Evolutionary conservation across 2,888 invertebrate species (phyloP).

Genomic region (Apomyelois bistriatella): DNA sequence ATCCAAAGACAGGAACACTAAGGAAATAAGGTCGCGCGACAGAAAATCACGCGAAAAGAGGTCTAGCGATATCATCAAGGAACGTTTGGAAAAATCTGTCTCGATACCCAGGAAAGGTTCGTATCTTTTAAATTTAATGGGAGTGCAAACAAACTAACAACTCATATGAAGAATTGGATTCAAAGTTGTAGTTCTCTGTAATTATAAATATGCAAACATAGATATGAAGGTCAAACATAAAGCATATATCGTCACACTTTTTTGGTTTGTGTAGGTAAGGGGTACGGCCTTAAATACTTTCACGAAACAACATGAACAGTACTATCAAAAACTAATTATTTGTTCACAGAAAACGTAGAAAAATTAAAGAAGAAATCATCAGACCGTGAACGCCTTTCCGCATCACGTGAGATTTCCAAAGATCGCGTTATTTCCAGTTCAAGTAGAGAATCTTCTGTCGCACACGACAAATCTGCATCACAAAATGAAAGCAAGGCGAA

Average conservation of each 20-base stretch:
- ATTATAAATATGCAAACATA: too few relatives aligned
- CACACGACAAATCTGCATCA: constrained; percentile 52
- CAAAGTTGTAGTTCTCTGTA: too few relatives aligned
- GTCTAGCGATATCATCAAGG: constrained; percentile 69
- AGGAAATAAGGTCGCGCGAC: constrained; percentile 65
- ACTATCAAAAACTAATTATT: neutral
- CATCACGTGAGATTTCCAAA: constrained; percentile 51
- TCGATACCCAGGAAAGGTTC: constrained; percentile 71
- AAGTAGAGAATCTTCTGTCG: constrained; percentile 70
- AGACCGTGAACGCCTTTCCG: constrained; percentile 59
- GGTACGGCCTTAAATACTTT: too few relatives aligned
- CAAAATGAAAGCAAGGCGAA: constrained; percentile 50
- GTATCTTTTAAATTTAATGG: constrained; percentile 15
- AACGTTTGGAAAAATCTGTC: constrained; percentile 70
- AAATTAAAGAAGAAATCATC: constrained; percentile 57
- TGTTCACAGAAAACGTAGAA: constrained; percentile 55
- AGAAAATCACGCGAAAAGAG: constrained; percentile 72
- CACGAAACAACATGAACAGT: too few relatives aligned
- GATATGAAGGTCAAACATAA: too few relatives aligned
- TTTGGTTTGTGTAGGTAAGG: too few relatives aligned
- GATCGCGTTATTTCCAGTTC: constrained; percentile 68
- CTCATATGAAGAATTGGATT: too few relatives aligned
- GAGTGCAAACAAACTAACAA: too few relatives aligned
- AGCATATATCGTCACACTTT: too few relatives aligned
- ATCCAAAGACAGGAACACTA: constrained; percentile 62